phyloP scores from a whole-genome alignment of 1,140 invertebrate genomes.

The Cardiocondyla obscurior region DNA sequence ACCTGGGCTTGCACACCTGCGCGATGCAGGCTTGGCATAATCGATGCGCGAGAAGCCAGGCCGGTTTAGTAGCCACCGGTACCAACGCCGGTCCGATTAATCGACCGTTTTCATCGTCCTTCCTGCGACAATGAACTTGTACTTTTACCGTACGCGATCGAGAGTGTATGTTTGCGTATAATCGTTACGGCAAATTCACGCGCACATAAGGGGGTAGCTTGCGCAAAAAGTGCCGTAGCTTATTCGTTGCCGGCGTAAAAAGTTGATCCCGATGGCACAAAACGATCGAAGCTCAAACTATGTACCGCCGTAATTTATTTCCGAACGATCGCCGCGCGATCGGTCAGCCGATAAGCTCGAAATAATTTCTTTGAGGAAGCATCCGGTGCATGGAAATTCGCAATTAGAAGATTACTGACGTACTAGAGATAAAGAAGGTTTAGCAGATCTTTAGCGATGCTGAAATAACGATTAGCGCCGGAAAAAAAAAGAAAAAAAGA shows the following conservation, averaged over 20 bases:
- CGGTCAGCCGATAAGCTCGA: slow-evolving; percentile 16
- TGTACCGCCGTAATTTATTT: slow-evolving; percentile 49
- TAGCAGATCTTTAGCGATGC: slow-evolving; percentile 8
- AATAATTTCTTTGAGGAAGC: slow-evolving; percentile 36
- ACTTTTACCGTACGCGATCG: slow-evolving; percentile 53
- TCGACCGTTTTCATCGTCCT: slow-evolving; percentile 63
- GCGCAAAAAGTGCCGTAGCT: slow-evolving; percentile 25
- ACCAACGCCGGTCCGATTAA: slow-evolving; percentile 57
- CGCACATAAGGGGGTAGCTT: not conserved
- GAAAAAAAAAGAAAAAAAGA: no score
- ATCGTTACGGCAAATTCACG: not conserved
- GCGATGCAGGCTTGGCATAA: slow-evolving; percentile 51
- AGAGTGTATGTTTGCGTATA: not conserved
- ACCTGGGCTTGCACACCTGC: slow-evolving; percentile 38
- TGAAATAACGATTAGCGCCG: slow-evolving; percentile 51
- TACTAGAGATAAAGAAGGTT: not conserved
- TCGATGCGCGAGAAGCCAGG: slow-evolving; percentile 47
- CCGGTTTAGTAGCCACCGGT: slow-evolving; percentile 47
- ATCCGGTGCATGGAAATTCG: slow-evolving; percentile 36
- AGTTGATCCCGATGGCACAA: slow-evolving; percentile 9
- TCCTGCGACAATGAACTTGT: slow-evolving; percentile 68
- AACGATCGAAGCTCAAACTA: slow-evolving; percentile 21
- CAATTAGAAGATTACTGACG: slow-evolving; percentile 29
- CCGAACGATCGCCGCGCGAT: slow-evolving; percentile 28
- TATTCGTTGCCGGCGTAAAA: slow-evolving; percentile 28